These are phyloP conservation scores for Drosophila parvula DNA, from an alignment of 1,140 invertebrate species.

Conservation along the genomic window DNA sequence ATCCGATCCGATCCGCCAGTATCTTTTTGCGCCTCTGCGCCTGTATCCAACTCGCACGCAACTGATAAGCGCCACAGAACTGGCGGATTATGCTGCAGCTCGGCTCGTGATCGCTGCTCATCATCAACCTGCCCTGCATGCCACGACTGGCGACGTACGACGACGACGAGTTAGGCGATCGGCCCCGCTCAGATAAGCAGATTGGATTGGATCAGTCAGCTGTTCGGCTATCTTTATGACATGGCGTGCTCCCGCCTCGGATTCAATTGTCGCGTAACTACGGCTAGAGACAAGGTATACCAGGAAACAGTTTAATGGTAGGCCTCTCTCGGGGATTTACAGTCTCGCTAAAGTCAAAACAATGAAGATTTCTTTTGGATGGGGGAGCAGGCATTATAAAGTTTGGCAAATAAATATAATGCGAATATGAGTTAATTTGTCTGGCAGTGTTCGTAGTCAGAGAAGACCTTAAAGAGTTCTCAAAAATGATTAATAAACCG, in stretches of 20 bases:
- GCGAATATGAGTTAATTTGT: constrained; percentile 5
- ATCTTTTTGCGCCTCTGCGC: constrained; percentile 1
- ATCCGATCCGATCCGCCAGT: constrained; percentile 7
- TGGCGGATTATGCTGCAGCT: constrained; percentile 56
- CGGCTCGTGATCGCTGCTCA: constrained; percentile 46
- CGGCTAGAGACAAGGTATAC: constrained; percentile 1
- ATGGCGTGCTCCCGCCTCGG: constrained; percentile 31
- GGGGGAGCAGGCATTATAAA: constrained; percentile 3
- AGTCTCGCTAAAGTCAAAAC: constrained; percentile 14
- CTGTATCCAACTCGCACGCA: constrained; percentile 45
- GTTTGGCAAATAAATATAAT: constrained; percentile 6
- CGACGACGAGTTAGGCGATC: constrained; percentile 9
- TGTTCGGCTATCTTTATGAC: constrained; percentile 46
- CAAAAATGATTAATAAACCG: background rate
- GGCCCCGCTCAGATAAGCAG: constrained; percentile 17
- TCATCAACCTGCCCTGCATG: constrained; percentile 38
- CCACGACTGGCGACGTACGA: constrained; percentile 13
- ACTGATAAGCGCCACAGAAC: constrained; percentile 65
- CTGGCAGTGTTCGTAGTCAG: background rate
- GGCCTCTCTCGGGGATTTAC: constrained; percentile 14
- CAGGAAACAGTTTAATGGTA: constrained; percentile 42
- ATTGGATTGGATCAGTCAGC: constrained; percentile 41
- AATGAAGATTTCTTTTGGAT: background rate
- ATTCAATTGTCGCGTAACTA: constrained; percentile 3
- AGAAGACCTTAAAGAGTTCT: background rate